Conservation (phyloP, 2,797 vertebrate species). For the Ptychobarbus kaznakovi region DNA sequence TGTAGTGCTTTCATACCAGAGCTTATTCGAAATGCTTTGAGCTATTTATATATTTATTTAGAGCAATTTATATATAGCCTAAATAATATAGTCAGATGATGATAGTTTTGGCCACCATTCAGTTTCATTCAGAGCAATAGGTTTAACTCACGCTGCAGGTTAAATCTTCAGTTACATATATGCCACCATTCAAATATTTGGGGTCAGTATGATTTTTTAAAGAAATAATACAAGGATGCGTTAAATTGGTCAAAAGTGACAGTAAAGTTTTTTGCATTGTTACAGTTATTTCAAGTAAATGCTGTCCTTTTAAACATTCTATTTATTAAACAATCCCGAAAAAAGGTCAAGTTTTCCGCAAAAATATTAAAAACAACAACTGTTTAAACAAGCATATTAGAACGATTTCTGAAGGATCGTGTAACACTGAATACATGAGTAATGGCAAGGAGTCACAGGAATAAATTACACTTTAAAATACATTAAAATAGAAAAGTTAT, state of each 20-base stretch:
- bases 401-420: not conserved
- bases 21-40: conserved; percentile 32
- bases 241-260: not conserved
- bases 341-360: not conserved
- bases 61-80: not conserved
- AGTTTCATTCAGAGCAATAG: not conserved
- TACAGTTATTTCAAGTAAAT: not conserved
- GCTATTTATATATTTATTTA: conserved; percentile 8
- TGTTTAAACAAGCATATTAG: not conserved
- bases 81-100: not conserved
- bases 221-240: not conserved
- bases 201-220: not conserved
- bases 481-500: not conserved
- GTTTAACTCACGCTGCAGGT: not conserved
- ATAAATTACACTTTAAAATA: not conserved
- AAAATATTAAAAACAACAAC: not conserved
- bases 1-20: conserved; percentile 11
- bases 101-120: not conserved
- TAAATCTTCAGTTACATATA: not conserved
- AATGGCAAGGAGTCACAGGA: not conserved
- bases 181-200: not conserved
- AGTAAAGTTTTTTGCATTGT: not conserved
- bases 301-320: not conserved
- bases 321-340: not conserved
- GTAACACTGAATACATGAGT: not conserved